Conservation (phyloP, 2,888 invertebrate genomes). For the Sisyra terminalis region DNA sequence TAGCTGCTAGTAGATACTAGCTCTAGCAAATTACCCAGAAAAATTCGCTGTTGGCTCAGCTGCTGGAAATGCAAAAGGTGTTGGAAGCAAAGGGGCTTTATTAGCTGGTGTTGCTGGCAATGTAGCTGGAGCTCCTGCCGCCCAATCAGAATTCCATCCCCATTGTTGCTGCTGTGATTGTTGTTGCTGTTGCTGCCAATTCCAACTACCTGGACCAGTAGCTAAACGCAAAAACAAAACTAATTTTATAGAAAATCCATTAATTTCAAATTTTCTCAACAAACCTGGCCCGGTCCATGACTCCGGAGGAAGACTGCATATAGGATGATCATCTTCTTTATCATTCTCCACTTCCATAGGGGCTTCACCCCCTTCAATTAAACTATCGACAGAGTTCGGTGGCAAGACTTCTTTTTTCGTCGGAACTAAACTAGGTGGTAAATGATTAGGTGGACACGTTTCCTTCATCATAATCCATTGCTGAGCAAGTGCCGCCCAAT, state of each 20-base stretch:
- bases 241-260: neutral
- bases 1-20: too few relatives aligned
- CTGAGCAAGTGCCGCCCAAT: conserved; percentile 92
- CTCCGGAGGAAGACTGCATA: conserved; percentile 23
- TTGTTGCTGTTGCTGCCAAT: conserved; percentile 26
- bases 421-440: conserved; percentile 28
- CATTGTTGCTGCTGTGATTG: conserved; percentile 25
- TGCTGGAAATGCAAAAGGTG: conserved; percentile 14
- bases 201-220: conserved; percentile 20
- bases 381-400: conserved; percentile 28
- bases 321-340: conserved; percentile 34
- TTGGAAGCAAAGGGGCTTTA: conserved; percentile 24
- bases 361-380: conserved; percentile 60
- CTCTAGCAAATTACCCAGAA: conserved; percentile 15
- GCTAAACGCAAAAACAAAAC: conserved; percentile 2
- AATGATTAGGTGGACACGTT: conserved; percentile 36
- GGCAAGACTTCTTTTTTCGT: conserved; percentile 18
- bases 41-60: conserved; percentile 15
- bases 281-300: conserved; percentile 23
- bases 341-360: conserved; percentile 79
- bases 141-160: conserved; percentile 16
- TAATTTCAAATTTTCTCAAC: neutral
- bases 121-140: conserved; percentile 24
- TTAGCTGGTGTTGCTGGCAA: conserved; percentile 14
- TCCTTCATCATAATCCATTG: conserved; percentile 97